Evolutionary conservation across 2,888 invertebrate species (phyloP).

Genomic region (Amorpha juglandis): DNA sequence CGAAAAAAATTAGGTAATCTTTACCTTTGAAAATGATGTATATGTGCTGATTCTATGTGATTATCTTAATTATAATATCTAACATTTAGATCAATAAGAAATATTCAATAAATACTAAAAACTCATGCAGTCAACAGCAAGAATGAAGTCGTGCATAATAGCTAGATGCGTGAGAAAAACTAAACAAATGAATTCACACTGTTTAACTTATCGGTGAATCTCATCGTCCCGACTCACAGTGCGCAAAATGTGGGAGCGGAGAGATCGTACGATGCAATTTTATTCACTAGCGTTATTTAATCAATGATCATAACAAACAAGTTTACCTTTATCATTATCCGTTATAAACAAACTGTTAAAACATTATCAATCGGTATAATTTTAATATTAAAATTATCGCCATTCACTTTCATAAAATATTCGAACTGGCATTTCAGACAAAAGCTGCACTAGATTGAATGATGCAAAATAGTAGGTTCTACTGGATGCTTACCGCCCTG

Average conservation of each 20-base stretch:
- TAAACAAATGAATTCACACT: conserved; percentile 68
- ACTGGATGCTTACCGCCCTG: conserved; percentile 98
- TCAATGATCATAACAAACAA: conserved; percentile 70
- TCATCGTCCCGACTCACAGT: conserved; percentile 58
- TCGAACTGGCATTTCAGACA: conserved; percentile 79
- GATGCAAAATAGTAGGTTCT: conserved; percentile 80
- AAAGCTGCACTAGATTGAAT: conserved; percentile 81
- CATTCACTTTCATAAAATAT: conserved; percentile 67
- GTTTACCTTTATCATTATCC: conserved; percentile 77
- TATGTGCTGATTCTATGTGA: conserved; percentile 82
- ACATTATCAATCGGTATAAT: conserved; percentile 67
- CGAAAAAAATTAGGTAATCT: conserved; percentile 57
- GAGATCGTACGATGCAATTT: conserved; percentile 63
- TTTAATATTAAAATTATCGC: conserved; percentile 65
- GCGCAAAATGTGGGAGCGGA: conserved; percentile 50
- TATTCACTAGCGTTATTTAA: conserved; percentile 65
- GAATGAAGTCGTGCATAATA: conserved; percentile 81
- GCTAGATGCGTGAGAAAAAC: conserved; percentile 82
- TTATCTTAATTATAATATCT: conserved; percentile 69
- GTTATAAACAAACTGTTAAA: conserved; percentile 75
- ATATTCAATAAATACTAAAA: conserved; percentile 65
- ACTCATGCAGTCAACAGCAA: conserved; percentile 81
- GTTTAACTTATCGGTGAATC: conserved; percentile 62
- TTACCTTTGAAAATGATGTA: conserved; percentile 79
- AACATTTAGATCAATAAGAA: conserved; percentile 73